phyloP scores from a whole-genome alignment of 1,140 invertebrate genomes.

The Drosophila parvula region DNA sequence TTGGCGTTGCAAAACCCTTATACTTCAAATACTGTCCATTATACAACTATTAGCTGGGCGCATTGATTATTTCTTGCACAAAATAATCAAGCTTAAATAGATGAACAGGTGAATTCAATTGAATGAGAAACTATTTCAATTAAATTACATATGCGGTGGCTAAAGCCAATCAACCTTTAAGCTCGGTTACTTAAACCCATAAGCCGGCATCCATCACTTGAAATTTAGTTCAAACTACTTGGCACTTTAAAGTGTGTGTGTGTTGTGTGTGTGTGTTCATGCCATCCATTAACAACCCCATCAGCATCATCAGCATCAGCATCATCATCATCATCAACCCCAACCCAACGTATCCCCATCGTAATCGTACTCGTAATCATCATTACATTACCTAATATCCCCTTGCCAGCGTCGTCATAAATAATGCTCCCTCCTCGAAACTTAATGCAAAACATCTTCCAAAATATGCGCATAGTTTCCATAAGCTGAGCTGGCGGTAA shows the following conservation, averaged over 20 bases:
- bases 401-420: conserved; percentile 42
- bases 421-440: conserved; percentile 29
- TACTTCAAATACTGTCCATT: no score
- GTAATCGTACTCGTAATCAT: conserved; percentile 21
- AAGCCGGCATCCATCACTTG: conserved; percentile 37
- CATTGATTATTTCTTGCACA: neutral
- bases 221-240: conserved; percentile 43
- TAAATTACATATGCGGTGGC: neutral
- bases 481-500: neutral
- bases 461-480: conserved; percentile 51
- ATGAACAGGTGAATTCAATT: conserved; percentile 1
- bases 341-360: neutral
- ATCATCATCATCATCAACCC: neutral
- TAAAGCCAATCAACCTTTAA: conserved; percentile 18
- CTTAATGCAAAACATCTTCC: conserved; percentile 53
- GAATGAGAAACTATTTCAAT: neutral
- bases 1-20: no score
- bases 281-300: conserved; percentile 40
- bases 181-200: conserved; percentile 15
- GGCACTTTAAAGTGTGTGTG: conserved; percentile 35
- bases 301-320: conserved; percentile 4
- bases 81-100: neutral
- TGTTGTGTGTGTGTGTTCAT: conserved; percentile 24
- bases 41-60: no score
- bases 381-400: conserved; percentile 50